These are phyloP conservation scores for Botia almorhae DNA, from an alignment of 2,797 vertebrate species.

Conservation along the genomic window DNA sequence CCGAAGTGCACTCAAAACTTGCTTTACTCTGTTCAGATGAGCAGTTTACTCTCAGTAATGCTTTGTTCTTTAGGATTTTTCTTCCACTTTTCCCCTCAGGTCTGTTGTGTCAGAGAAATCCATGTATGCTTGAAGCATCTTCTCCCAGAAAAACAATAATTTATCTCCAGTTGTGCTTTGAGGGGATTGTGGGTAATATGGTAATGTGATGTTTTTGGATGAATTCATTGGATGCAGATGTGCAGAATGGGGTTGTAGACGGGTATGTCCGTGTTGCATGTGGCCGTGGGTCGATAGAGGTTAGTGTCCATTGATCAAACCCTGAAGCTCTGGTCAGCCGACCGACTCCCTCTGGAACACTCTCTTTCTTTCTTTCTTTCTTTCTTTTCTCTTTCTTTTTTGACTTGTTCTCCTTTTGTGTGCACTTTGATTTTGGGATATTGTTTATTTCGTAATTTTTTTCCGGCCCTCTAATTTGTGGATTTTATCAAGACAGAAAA, in stretches of 20 bases:
- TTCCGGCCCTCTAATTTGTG: too few relatives aligned
- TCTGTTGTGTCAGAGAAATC: slow-evolving; percentile 21
- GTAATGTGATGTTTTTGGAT: slow-evolving; percentile 41
- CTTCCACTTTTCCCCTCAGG: slow-evolving; percentile 1
- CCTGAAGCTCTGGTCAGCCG: slow-evolving; percentile 80
- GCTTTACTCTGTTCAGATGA: slow-evolving; percentile 26
- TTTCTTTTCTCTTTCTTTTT: slow-evolving; percentile 34
- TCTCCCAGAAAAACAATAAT: slow-evolving; percentile 15
- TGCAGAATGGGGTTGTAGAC: slow-evolving; percentile 43
- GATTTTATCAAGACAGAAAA: too few relatives aligned
- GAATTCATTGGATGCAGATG: slow-evolving; percentile 34
- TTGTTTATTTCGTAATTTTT: too few relatives aligned
- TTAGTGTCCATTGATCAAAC: slow-evolving; percentile 84
- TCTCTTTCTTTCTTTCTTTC: slow-evolving; percentile 10
- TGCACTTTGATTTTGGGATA: neutral
- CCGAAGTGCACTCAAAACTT: slow-evolving; percentile 27
- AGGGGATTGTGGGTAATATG: slow-evolving; percentile 13
- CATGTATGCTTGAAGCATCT: neutral
- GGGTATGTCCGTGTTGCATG: slow-evolving; percentile 52
- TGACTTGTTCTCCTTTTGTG: slow-evolving; percentile 60
- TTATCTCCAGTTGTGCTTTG: slow-evolving; percentile 29
- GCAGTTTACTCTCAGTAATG: slow-evolving; percentile 26
- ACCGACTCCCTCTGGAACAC: slow-evolving; percentile 78
- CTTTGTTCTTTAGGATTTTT: slow-evolving; percentile 21
- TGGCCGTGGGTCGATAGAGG: slow-evolving; percentile 80